Base-by-base conservation (phyloP, 30 jellyfish, hydroid and myxozoan genomes). In the Hydra vulgaris region DNA sequence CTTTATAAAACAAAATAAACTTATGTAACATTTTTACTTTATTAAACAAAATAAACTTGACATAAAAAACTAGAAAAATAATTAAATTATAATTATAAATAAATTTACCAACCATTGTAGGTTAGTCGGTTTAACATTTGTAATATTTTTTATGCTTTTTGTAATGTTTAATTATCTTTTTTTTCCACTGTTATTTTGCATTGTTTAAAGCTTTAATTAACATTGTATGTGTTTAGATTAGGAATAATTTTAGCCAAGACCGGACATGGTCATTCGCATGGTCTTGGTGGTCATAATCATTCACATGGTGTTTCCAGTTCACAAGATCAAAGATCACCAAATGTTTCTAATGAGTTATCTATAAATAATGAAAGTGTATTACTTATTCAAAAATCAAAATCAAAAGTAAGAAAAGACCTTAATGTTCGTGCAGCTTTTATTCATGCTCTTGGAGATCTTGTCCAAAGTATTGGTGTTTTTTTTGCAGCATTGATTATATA, bases 361-460 rank as follows among this genome's bases (percentile, higher is more conserved):
- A 27, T 61, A 0, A 72, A 68, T 66, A 78, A 27, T 1, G 96
- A 80, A 40, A 72, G 77, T 23, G 81, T 27, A 0, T 82, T 74
- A 17, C 19, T 78, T 12, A 24, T 79, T 7, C 25, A 21, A 21
- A 66, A 61, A 21, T 68, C 78, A 72, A 89, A 89, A 74, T 79
- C 88, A 72, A 81, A 79, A 23, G 53, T 86, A 71, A 90, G 86
- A 27, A 90, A 86, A 66, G 95, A 90, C 72, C 73, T 90, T 25
- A 90, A 90, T 67, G 97, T 90, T 18, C 79, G 97, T n/a, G 97
- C 97, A 7, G 97, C 97, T 18, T 90, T 88, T 19, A 90, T 90
- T 52, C 97, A 90, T 71, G 97, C 86, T 4, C 26, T 90, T 7
- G 97, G 97, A 8, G 97, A 90, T 79, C 88, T 90, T 20, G 97